Percentiles rank a stretch among this genome's conserved stretches.
Evolutionary conservation across 1,140 invertebrate species (phyloP).

Genomic region (Tetranychus cinnabarinus): DNA sequence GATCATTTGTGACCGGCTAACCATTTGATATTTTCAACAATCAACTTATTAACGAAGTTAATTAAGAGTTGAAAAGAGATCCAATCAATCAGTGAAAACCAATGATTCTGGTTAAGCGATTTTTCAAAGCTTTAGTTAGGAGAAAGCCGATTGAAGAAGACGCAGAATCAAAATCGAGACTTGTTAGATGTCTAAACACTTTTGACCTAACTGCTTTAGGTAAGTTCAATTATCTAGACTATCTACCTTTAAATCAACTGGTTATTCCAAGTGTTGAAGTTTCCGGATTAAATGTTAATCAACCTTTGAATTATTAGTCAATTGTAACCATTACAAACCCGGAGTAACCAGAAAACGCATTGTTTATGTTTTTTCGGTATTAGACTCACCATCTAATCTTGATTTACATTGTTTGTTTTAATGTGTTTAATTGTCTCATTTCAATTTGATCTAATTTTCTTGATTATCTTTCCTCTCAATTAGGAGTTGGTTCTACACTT

Average conservation of each 20-base stretch:
- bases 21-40: background rate
- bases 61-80: background rate
- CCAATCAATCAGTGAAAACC: background rate
- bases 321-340: too few relatives aligned
- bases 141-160: background rate
- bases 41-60: background rate
- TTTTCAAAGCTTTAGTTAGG: background rate
- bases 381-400: too few relatives aligned
- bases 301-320: too few relatives aligned
- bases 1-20: background rate
- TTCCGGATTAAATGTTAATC: too few relatives aligned
- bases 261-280: background rate
- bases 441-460: slow-evolving; percentile 1
- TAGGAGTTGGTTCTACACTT: slow-evolving; percentile 55
- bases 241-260: slow-evolving; percentile 17
- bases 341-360: too few relatives aligned
- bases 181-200: slow-evolving; percentile 45
- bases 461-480: slow-evolving; percentile 10
- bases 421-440: too few relatives aligned
- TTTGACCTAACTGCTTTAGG: slow-evolving; percentile 46
- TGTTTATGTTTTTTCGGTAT: too few relatives aligned
- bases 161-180: slow-evolving; percentile 18
- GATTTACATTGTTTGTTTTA: too few relatives aligned
- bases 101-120: background rate
- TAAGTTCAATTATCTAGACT: background rate